Conservation (phyloP, 2,888 invertebrate genomes). For the Drosophila algonquin region DNA sequence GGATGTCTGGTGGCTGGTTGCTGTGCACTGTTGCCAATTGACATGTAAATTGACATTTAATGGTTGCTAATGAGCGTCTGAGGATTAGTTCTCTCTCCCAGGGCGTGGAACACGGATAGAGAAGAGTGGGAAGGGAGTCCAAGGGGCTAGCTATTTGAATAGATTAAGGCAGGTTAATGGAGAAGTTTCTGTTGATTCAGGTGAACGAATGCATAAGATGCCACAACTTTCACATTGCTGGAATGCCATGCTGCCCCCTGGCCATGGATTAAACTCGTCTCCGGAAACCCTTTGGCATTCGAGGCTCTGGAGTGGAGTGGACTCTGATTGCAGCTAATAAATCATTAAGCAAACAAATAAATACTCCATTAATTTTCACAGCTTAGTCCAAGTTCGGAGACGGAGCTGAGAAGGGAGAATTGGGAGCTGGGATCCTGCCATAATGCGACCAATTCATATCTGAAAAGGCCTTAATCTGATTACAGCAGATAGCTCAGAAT, state of each 20-base stretch:
- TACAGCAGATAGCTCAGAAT: constrained; percentile 51
- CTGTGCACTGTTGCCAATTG: constrained; percentile 68
- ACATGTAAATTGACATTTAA: constrained; percentile 83
- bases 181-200: constrained; percentile 17
- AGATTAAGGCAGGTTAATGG: neutral
- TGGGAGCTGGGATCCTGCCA: constrained; percentile 33
- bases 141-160: constrained; percentile 41
- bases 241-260: constrained; percentile 1
- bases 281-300: constrained; percentile 26
- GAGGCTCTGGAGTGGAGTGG: neutral
- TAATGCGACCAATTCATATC: constrained; percentile 67
- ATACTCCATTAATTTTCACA: constrained; percentile 76
- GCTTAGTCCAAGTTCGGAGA: constrained; percentile 47
- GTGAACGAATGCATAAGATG: constrained; percentile 14
- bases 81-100: constrained; percentile 60
- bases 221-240: neutral
- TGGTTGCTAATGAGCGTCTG: constrained; percentile 78
- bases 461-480: constrained; percentile 70
- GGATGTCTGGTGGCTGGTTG: constrained; percentile 47
- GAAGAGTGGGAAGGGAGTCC: neutral
- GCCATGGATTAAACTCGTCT: constrained; percentile 3
- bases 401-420: neutral
- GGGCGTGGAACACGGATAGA: constrained; percentile 1
- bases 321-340: constrained; percentile 57
- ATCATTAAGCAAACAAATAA: constrained; percentile 74